Percentiles rank a stretch among this genome's conserved stretches.
Evolutionary conservation across 2,888 invertebrate genomes (phyloP).

Genomic region (Masnerella sp.): DNA sequence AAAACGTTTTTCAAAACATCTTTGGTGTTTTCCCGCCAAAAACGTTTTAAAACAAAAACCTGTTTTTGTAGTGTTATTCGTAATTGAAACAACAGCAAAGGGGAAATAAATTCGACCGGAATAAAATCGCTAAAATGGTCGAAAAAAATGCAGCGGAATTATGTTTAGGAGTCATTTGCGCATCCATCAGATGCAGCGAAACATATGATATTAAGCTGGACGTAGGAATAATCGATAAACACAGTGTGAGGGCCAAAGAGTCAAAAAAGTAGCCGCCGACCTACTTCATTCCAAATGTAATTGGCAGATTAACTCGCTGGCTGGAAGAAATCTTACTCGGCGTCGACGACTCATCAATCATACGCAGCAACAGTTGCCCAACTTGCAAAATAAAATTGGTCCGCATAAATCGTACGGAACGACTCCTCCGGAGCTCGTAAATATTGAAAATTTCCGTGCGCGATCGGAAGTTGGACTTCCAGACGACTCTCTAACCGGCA

Average conservation of each 20-base stretch:
- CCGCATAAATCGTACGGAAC: slow-evolving; percentile 3
- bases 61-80: no score
- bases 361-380: slow-evolving; percentile 13
- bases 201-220: slow-evolving; percentile 6
- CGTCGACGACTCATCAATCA: slow-evolving; percentile 37
- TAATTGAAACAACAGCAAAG: no score
- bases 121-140: no score
- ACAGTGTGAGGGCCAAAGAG: slow-evolving; percentile 12
- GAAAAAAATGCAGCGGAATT: slow-evolving; percentile 5
- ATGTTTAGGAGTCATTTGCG: no score
- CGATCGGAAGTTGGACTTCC: neutral
- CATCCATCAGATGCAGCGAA: neutral
- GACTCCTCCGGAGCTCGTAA: neutral
- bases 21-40: no score
- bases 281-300: slow-evolving; percentile 43
- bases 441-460: neutral
- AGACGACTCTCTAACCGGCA: no score
- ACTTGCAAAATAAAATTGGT: slow-evolving; percentile 13
- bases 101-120: no score
- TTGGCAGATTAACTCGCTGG: slow-evolving; percentile 39
- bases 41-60: no score
- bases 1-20: no score
- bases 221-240: slow-evolving; percentile 37
- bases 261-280: slow-evolving; percentile 31
- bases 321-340: slow-evolving; percentile 21